Percentiles rank a stretch among this genome's conserved stretches.
These are phyloP conservation scores for Anguilla rostrata DNA, from an alignment of 2,113 vertebrate genomes.

Conservation along the genomic window DNA sequence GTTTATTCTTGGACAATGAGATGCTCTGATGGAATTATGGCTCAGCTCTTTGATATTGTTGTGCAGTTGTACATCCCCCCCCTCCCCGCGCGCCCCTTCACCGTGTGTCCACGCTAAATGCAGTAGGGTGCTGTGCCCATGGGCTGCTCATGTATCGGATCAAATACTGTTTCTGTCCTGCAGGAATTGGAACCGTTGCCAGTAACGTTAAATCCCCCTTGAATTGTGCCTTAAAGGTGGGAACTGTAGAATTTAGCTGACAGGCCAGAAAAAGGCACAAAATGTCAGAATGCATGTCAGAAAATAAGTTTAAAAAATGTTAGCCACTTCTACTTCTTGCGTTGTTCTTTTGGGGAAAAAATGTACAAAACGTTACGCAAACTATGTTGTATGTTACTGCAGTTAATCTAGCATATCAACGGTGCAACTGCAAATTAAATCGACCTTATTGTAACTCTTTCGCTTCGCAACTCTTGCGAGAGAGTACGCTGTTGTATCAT, in stretches of 20 bases:
- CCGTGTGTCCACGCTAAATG: constrained; percentile 11
- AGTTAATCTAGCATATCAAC: not conserved
- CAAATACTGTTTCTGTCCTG: not conserved
- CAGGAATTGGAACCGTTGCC: not conserved
- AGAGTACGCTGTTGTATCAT: not conserved
- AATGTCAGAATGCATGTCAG: not conserved
- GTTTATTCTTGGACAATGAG: not conserved
- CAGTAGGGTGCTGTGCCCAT: constrained; percentile 16
- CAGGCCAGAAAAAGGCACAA: not conserved
- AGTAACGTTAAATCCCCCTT: not conserved
- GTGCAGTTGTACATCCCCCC: not conserved
- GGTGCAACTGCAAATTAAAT: not conserved
- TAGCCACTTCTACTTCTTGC: not conserved
- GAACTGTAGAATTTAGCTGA: not conserved
- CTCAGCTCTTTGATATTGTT: constrained; percentile 15
- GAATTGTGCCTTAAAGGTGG: not conserved
- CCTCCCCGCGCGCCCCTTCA: not conserved
- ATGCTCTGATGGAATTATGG: not conserved
- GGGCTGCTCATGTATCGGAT: constrained; percentile 33
- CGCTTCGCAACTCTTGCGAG: not conserved
- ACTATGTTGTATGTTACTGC: not conserved
- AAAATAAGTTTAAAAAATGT: not conserved
- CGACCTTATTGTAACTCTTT: not conserved
- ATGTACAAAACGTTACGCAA: not conserved
- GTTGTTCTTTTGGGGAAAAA: not conserved